These are phyloP conservation scores for Glomeris marginata DNA, from an alignment of 2,888 invertebrate species.

Conservation along the genomic window DNA sequence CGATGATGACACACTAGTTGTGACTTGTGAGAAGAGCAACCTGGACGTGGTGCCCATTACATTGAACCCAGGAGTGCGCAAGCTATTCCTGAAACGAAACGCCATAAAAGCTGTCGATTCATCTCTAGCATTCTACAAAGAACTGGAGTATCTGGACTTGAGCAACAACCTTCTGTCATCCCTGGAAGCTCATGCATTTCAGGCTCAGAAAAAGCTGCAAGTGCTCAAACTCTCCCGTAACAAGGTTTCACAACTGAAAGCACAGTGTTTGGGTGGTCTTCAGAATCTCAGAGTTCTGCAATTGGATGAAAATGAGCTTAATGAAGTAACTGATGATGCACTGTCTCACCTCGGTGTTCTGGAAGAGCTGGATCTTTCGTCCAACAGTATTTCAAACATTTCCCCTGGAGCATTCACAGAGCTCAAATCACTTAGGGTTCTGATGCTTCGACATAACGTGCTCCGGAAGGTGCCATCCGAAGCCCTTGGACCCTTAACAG, in stretches of 20 bases:
- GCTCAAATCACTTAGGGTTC: constrained; percentile 48
- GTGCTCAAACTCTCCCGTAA: constrained; percentile 47
- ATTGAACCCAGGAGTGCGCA: constrained; percentile 49
- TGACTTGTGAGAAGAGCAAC: constrained; percentile 55
- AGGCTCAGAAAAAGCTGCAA: constrained; percentile 50
- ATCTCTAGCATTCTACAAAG: constrained; percentile 62
- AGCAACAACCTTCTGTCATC: constrained; percentile 64
- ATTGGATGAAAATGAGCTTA: constrained; percentile 20
- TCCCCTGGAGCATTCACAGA: constrained; percentile 51
- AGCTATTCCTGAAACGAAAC: constrained; percentile 68
- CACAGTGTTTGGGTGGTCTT: constrained; percentile 60
- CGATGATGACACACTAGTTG: constrained; percentile 61
- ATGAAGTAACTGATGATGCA: constrained; percentile 12
- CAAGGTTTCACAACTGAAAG: constrained; percentile 54
- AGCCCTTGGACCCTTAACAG: constrained; percentile 36
- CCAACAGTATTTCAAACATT: constrained; percentile 60
- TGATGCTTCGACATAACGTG: constrained; percentile 69
- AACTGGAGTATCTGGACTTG: constrained; percentile 62
- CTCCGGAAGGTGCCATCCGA: constrained; percentile 59
- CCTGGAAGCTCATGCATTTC: constrained; percentile 66
- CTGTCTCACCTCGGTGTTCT: constrained; percentile 40
- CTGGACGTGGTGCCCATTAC: constrained; percentile 77
- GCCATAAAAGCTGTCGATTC: constrained; percentile 61
- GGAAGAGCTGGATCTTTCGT: constrained; percentile 56
- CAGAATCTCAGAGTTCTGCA: constrained; percentile 50